A percentile compares a stretch with the other conserved stretches of the same genome.
Conservation (phyloP, 2,888 invertebrate genomes). For the Oscheius sp. region DNA sequence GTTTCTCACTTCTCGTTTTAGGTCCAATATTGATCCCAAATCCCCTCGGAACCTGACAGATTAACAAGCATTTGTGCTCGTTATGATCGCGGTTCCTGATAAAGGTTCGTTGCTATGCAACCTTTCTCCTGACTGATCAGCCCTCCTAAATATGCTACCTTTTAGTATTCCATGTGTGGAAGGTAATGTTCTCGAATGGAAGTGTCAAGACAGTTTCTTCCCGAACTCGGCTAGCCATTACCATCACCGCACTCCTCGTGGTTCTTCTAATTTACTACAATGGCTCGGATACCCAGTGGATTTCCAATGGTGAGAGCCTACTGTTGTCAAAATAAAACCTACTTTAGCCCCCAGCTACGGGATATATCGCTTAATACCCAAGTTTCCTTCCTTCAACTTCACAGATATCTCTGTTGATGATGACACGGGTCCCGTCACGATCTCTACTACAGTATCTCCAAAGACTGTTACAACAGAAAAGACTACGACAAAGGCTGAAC, state of each 20-base stretch:
- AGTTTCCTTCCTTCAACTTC: background rate
- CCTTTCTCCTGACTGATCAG: too few relatives aligned
- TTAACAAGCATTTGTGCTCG: too few relatives aligned
- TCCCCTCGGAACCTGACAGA: too few relatives aligned
- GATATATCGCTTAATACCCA: background rate
- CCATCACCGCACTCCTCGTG: background rate
- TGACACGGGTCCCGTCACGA: background rate
- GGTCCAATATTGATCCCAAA: too few relatives aligned
- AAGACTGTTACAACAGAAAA: background rate
- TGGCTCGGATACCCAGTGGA: background rate
- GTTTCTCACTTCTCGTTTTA: too few relatives aligned
- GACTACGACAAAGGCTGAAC: background rate
- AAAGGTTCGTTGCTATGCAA: too few relatives aligned
- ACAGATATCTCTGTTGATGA: background rate
- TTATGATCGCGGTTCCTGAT: too few relatives aligned
- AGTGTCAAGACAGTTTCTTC: background rate
- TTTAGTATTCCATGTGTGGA: too few relatives aligned
- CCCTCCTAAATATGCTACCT: too few relatives aligned
- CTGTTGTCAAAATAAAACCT: background rate
- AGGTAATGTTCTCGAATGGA: too few relatives aligned
- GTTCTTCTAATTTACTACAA: background rate
- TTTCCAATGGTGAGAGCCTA: background rate
- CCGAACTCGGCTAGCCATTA: background rate
- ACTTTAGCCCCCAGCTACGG: slow-evolving; percentile 4
- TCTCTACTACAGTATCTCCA: background rate